phyloP scores from a whole-genome alignment of 2,797 vertebrate species.

The Anguilla marmorata region DNA sequence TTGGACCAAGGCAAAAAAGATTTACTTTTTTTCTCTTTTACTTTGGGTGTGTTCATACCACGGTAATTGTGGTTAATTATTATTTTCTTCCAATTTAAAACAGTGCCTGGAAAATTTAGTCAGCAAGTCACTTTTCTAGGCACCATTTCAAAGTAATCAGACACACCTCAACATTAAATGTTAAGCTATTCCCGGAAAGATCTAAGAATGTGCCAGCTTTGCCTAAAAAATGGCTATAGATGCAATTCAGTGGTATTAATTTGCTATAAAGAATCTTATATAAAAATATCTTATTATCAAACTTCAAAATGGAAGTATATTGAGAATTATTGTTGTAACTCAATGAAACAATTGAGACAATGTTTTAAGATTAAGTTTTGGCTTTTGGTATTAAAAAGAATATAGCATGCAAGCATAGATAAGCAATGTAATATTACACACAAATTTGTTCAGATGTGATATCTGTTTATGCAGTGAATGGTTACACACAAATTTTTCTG shows the following conservation, averaged over 20 bases:
- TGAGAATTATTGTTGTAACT: not conserved
- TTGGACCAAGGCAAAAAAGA: not conserved
- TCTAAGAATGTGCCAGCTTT: not conserved
- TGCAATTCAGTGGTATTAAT: not conserved
- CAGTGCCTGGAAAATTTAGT: slow-evolving; percentile 7
- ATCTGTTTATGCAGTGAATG: not conserved
- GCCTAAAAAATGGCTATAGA: not conserved
- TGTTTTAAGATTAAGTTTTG: not conserved
- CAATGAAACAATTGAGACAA: not conserved
- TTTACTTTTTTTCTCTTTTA: not conserved
- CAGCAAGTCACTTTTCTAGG: not conserved
- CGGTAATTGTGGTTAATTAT: slow-evolving; percentile 14
- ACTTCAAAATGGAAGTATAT: not conserved
- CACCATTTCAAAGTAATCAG: slow-evolving; percentile 15
- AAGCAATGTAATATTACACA: not conserved
- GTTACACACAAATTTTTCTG: not conserved
- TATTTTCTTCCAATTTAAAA: slow-evolving; percentile 16
- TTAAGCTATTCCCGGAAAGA: slow-evolving; percentile 1
- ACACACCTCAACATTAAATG: slow-evolving; percentile 9
- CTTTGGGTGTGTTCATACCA: slow-evolving; percentile 1
- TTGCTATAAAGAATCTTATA: not conserved
- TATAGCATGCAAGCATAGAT: not conserved
- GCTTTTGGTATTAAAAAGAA: not conserved
- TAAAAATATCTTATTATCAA: not conserved
- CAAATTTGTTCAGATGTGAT: not conserved